Evolutionary conservation across 2,797 vertebrate genomes (phyloP).

Genomic region (Manis javanica): DNA sequence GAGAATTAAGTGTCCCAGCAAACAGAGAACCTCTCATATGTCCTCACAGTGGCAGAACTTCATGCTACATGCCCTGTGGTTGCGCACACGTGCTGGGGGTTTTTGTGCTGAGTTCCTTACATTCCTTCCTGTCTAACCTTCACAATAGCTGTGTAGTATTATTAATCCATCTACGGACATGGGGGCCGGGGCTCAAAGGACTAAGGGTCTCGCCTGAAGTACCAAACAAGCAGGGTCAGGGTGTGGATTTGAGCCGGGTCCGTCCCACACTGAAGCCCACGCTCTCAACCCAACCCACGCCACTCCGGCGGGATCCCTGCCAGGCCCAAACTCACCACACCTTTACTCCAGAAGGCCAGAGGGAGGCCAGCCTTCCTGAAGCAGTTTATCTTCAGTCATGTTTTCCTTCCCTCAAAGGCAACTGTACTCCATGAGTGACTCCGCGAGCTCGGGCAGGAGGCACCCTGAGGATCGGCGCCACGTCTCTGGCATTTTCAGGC

Average conservation of each 20-base stretch:
- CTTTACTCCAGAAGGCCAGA: neutral
- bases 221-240: neutral
- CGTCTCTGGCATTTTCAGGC: neutral
- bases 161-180: neutral
- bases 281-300: no score
- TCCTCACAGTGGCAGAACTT: neutral
- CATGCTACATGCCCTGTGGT: neutral
- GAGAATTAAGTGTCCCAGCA: neutral
- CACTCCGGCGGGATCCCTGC: fast-evolving
- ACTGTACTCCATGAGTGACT: neutral
- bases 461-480: neutral
- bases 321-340: neutral
- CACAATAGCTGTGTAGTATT: neutral
- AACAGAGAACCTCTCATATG: fast-evolving
- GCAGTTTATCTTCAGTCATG: neutral
- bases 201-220: neutral
- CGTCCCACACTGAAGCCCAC: neutral
- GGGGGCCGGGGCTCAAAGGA: no score
- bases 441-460: neutral
- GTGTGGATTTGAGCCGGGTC: neutral
- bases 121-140: neutral
- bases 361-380: neutral
- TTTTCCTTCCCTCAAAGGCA: neutral
- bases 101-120: neutral
- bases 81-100: neutral